Evolutionary conservation across 2,113 vertebrate genomes (phyloP).

Genomic region (Shinisaurus crocodilurus): DNA sequence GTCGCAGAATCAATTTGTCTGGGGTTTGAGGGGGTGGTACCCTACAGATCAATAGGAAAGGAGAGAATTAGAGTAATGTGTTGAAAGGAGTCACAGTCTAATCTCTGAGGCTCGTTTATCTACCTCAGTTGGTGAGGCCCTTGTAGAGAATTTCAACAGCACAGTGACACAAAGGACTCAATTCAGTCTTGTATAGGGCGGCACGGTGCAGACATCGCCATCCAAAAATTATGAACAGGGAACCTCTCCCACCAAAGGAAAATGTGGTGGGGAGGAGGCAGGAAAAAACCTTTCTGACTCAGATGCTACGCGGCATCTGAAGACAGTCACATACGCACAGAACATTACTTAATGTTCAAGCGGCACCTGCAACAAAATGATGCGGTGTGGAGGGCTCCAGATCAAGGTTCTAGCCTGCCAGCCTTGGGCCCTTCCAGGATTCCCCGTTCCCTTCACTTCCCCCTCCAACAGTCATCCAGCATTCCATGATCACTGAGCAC

Average conservation of each 20-base stretch:
- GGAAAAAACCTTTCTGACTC: constrained; percentile 7
- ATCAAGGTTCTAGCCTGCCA: background rate
- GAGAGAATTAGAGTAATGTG: constrained; percentile 74
- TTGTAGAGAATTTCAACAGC: constrained; percentile 53
- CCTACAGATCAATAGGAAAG: constrained; percentile 70
- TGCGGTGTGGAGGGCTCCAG: background rate
- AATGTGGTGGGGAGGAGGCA: constrained; percentile 15
- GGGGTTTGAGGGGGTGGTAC: constrained; percentile 72
- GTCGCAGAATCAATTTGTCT: constrained; percentile 77
- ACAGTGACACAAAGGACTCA: constrained; percentile 47
- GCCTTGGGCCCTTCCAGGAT: background rate
- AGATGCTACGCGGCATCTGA: too few species aligned
- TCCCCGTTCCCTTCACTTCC: background rate
- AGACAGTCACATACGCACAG: background rate
- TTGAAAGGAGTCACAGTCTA: constrained; percentile 63
- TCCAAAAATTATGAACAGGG: constrained; percentile 38
- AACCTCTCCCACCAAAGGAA: background rate
- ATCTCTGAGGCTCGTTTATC: constrained; percentile 59
- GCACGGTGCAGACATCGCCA: constrained; percentile 51
- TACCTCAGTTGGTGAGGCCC: constrained; percentile 59
- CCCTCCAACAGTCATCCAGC: background rate
- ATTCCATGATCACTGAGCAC: too few species aligned
- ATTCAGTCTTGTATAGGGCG: constrained; percentile 40
- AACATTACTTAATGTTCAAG: background rate
- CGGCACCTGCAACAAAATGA: background rate